Base-by-base conservation (phyloP, 2,113 vertebrate genomes). In the Archilochus colubris region DNA sequence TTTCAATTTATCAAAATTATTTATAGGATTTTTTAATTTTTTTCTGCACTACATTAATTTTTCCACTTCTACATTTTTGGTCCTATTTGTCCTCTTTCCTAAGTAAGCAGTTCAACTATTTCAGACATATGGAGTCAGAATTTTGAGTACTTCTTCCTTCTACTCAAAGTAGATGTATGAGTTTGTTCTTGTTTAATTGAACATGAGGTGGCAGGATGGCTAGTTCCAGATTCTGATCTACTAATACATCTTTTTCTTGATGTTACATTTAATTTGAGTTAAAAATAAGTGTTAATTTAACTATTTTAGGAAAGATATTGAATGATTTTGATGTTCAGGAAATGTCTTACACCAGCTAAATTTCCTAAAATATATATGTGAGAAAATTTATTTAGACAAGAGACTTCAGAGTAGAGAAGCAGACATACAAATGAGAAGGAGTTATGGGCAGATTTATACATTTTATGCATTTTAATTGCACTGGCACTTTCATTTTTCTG, bases 401-500 rank as follows among this genome's bases (percentile, higher is more conserved):
- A 53, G 36, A 54, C 50, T 91, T 76, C 23, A 67, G 44, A 66
- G 21, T 79, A 69, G 68, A 58, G 80, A 92, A 89, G 36, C 6
- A 93, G 72, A 80, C 30, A 93, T 92, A 93, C 81, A 92, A 91
- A 86, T 81, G 50, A 88, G 55, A 61, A 59, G 14, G 44, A 64
- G 33, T 40, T 94, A 74, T 92, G 53, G 64, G 89, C 16, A 69
- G 51, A 93, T 94, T 90, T 95, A 79, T 94, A 79, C 14, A 51
- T 88, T 94, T 73, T 87, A 76, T 88, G 33, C 24, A 90, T 94
- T 97, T 97, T 97, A 97, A 97, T 97, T 97, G 86, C 86, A 88
- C 72, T 92, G 70, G 44, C 75, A 95, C 68, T 97, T 97, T 93
- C 83, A 96, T 97, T 97, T 97, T 96, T 96, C 44, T 75, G 72